Percentiles rank a stretch among this genome's conserved stretches.
phyloP scores from a whole-genome alignment of 92 coral and sea anemone species.

The Pocillopora grandis region DNA sequence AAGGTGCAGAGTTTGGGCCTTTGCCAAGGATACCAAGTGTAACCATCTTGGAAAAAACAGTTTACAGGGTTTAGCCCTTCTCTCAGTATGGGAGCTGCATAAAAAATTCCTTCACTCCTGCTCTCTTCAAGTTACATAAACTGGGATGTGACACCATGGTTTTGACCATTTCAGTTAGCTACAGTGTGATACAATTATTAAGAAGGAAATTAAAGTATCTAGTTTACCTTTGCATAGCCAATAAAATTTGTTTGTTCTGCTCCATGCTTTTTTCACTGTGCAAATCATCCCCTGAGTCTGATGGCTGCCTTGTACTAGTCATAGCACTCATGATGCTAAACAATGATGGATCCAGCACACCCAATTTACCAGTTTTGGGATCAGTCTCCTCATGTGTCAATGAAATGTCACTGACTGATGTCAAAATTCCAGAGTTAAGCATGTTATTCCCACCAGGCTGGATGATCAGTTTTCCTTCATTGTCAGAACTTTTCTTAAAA shows the following conservation, averaged over 20 bases:
- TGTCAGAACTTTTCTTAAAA: slow-evolving; percentile 22
- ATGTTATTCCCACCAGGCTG: slow-evolving; percentile 23
- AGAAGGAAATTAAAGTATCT: too few species aligned
- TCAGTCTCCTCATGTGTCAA: slow-evolving; percentile 34
- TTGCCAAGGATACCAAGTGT: too few species aligned
- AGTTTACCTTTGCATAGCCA: slow-evolving; percentile 86
- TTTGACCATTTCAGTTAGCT: too few species aligned
- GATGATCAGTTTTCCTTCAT: background rate
- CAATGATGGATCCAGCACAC: slow-evolving; percentile 55
- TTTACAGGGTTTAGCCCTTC: too few species aligned
- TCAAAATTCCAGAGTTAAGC: slow-evolving; percentile 28
- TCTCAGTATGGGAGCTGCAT: too few species aligned
- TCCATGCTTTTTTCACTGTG: slow-evolving; percentile 73
- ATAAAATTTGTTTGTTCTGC: slow-evolving; percentile 82
- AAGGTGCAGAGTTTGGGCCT: too few species aligned
- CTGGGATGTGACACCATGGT: too few species aligned
- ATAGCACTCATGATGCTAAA: slow-evolving; percentile 79
- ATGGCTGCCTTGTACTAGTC: slow-evolving; percentile 66
- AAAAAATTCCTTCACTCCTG: too few species aligned
- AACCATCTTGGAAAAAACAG: too few species aligned
- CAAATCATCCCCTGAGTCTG: slow-evolving; percentile 58
- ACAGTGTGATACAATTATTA: background rate
- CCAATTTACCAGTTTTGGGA: slow-evolving; percentile 29
- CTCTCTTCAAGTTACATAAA: too few species aligned
- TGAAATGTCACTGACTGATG: slow-evolving; percentile 33